A percentile compares a stretch with the other conserved stretches of the same genome.
Conservation (phyloP, 2,113 vertebrate species). For the Vulpes vulpes region DNA sequence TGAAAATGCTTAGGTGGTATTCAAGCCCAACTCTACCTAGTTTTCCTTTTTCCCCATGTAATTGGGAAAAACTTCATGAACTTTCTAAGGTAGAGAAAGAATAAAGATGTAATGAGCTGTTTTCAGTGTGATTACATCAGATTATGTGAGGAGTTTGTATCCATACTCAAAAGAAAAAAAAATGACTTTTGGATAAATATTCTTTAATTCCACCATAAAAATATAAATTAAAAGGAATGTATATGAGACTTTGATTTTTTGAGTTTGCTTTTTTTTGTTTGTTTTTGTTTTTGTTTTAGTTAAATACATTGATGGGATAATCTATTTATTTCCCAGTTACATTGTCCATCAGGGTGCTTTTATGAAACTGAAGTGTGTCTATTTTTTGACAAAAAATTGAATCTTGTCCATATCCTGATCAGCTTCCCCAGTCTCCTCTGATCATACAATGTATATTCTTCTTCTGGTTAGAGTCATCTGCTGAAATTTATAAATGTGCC, state of each 20-base stretch:
- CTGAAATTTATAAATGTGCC: slow-evolving; percentile 45
- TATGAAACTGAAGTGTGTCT: neutral
- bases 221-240: neutral
- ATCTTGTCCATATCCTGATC: neutral
- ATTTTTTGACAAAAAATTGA: neutral
- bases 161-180: neutral
- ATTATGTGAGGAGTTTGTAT: neutral
- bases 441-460: neutral
- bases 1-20: neutral
- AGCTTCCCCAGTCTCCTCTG: neutral
- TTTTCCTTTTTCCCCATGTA: neutral
- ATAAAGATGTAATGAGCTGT: neutral
- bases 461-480: slow-evolving; percentile 41
- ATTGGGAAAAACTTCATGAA: neutral
- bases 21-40: neutral
- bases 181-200: neutral
- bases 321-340: neutral
- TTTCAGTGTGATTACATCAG: neutral
- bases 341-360: neutral
- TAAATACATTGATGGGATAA: neutral
- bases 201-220: neutral
- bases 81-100: neutral
- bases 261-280: neutral
- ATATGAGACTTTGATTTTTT: neutral
- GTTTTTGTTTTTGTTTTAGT: neutral